phyloP scores from a whole-genome alignment of 2,113 vertebrate genomes.

The Ailurus styani region DNA sequence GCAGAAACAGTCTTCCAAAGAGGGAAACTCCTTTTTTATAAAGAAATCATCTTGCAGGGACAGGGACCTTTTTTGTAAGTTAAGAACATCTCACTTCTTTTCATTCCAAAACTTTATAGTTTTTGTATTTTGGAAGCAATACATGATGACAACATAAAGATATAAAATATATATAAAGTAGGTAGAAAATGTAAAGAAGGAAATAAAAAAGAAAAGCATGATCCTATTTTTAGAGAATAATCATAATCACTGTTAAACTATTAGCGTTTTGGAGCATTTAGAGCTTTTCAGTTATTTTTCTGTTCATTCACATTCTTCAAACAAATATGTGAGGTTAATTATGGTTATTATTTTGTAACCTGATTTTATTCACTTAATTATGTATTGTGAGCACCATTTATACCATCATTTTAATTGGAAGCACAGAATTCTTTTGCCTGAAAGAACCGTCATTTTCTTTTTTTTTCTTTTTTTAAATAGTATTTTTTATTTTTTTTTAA shows the following conservation, averaged over 20 bases:
- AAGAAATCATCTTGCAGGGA: not conserved
- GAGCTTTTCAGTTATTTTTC: not conserved
- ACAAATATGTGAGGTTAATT: not conserved
- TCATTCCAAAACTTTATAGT: not conserved
- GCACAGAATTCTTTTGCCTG: not conserved
- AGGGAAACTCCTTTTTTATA: not conserved
- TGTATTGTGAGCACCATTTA: not conserved
- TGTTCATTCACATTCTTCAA: not conserved
- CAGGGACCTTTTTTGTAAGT: not conserved
- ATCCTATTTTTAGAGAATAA: not conserved
- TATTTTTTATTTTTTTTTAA: too few species aligned
- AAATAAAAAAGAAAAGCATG: not conserved
- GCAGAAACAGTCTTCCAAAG: not conserved
- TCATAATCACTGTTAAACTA: slow-evolving; percentile 24
- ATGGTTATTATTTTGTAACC: not conserved
- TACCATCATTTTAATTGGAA: not conserved
- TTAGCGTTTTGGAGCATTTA: not conserved
- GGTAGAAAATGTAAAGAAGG: not conserved
- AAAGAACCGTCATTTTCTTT: not conserved
- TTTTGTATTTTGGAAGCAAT: slow-evolving; percentile 43
- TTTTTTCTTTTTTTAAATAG: too few species aligned
- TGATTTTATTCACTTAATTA: slow-evolving; percentile 20
- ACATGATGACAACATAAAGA: not conserved
- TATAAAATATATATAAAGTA: not conserved
- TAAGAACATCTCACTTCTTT: slow-evolving; percentile 20